A percentile compares a stretch with the other conserved stretches of the same genome.
Evolutionary conservation across 2,888 invertebrate genomes (phyloP).

Genomic region (Dorcus hopei): DNA sequence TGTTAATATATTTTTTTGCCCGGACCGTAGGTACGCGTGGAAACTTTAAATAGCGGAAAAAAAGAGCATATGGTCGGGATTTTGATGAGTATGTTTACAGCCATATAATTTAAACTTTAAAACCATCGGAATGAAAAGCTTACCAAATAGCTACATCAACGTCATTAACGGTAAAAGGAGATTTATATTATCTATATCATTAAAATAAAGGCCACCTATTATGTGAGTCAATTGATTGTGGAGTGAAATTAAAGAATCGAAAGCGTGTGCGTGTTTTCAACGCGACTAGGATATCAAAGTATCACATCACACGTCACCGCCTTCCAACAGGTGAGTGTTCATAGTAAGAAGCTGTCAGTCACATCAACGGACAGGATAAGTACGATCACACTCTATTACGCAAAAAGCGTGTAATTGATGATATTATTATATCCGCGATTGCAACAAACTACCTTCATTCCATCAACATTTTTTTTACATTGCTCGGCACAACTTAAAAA

Average conservation of each 20-base stretch:
- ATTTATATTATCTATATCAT: constrained; percentile 24
- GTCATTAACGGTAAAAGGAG: constrained; percentile 24
- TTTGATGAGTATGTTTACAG: constrained; percentile 15
- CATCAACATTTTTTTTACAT: too few species aligned
- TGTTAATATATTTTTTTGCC: too few species aligned
- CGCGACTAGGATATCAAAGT: background rate
- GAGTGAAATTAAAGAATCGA: background rate
- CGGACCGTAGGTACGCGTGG: too few species aligned
- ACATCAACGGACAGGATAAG: background rate
- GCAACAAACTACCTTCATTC: too few species aligned
- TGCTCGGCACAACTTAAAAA: too few species aligned
- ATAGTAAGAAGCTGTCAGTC: background rate
- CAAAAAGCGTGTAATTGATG: background rate
- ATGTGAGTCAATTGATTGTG: background rate
- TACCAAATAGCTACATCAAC: constrained; percentile 23
- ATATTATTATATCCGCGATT: too few species aligned
- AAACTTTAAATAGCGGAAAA: constrained; percentile 7
- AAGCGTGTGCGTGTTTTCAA: constrained; percentile 2
- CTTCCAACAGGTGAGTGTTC: background rate
- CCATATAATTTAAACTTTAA: constrained; percentile 22
- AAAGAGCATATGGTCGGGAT: constrained; percentile 25
- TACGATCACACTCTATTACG: background rate
- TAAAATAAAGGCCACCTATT: constrained; percentile 11
- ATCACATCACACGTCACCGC: background rate
- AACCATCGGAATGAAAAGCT: constrained; percentile 24